Evolutionary conservation across 2,888 invertebrate species (phyloP).

Genomic region (Ypsolopha sequella): DNA sequence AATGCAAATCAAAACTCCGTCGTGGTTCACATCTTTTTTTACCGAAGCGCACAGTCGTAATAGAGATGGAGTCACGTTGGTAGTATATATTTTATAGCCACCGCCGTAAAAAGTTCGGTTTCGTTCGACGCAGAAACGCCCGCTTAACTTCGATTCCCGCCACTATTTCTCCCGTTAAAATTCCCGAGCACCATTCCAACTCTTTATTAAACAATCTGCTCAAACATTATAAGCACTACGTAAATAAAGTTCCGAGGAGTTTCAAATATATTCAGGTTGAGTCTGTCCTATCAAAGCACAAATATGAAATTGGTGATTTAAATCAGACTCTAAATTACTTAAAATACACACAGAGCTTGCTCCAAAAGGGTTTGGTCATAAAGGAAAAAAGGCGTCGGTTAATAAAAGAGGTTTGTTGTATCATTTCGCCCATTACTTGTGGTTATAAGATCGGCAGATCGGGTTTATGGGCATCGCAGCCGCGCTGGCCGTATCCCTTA

Average conservation of each 20-base stretch:
- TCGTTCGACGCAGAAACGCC: background rate
- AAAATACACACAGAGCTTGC: background rate
- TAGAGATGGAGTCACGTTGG: constrained; percentile 48
- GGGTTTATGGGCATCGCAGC: constrained; percentile 51
- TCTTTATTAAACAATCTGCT: no score
- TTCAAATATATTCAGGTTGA: no score
- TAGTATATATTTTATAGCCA: constrained; percentile 45
- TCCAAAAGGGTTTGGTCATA: background rate
- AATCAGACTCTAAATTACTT: no score
- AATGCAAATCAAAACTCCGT: constrained; percentile 55
- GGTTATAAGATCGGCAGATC: constrained; percentile 50
- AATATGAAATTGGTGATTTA: no score
- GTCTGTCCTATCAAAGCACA: no score
- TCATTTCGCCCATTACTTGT: constrained; percentile 62
- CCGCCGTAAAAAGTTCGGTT: constrained; percentile 28
- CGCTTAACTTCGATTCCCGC: background rate
- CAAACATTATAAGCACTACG: no score
- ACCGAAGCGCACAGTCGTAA: constrained; percentile 36
- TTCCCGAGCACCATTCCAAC: no score
- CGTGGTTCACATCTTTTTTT: constrained; percentile 27
- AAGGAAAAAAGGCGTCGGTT: background rate
- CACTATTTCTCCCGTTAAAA: background rate
- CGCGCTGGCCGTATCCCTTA: constrained; percentile 39
- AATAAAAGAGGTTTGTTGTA: constrained; percentile 27
- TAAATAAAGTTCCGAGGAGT: no score